Base-by-base conservation (phyloP, 1,140 invertebrate species). In the Pachyrhynchus sulphureomaculatus region DNA sequence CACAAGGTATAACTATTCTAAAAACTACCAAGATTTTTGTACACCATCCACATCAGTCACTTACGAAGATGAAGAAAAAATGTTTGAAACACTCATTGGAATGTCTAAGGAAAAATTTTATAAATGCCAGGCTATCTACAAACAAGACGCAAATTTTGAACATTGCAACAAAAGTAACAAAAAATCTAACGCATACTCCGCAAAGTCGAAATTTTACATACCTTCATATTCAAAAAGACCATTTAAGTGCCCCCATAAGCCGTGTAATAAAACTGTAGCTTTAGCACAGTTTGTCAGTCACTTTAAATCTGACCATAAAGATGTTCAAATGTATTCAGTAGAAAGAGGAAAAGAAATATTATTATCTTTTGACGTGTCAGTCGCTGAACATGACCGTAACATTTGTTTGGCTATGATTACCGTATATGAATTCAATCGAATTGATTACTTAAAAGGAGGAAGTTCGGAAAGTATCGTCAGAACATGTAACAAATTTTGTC, bases 241-340 rank as follows among this genome's bases (percentile, higher is more conserved):
- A 4, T 48, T 75, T 13, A 63, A 58, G 24, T 75, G 73, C 44
- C 72, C 70, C 6, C 72, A 75, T 41, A 66, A 69, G 23, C 61
- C 52, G 8, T 75, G 73, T 42, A 60, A 63, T 34, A 73, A 73
- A 53, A 70, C 70, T 20, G 64, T 75, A 10, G 69, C 73, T 2
- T 42, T 70, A n/a, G 72, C 73, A 3, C 65, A 70, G 4, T 72
- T 75, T 29, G 59, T 67, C 15, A 69, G 49, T 17, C 73, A 75
- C 51, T 75, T 73, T 51, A 72, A 70, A 47, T 66, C 67, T 17
- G 73, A 75, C 33, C 73, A 75, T 37, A 52, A 65, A 12, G 66
- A 72, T 29, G 64, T 74, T 3, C 57, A 53, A 15, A 62, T 54
- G 18, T 73, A 54, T 39, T 24, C 49, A 1, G 41, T 66, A 6